Evolutionary conservation across 2,113 vertebrate genomes (phyloP), one percentile per base, ranked within the genome.

Genomic region (Zapornia atra): DNA sequence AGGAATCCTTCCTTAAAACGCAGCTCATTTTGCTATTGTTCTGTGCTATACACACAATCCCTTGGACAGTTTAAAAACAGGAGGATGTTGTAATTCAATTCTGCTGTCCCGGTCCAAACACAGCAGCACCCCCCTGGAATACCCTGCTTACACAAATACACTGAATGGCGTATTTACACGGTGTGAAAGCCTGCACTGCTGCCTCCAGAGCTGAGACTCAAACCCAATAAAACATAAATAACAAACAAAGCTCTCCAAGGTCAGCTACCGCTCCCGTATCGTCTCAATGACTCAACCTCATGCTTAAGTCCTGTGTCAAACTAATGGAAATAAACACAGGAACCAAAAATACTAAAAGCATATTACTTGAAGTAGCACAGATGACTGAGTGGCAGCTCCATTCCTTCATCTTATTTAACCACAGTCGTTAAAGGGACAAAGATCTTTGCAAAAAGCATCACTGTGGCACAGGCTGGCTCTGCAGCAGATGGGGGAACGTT

Each of bases 281-380:
- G 1, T 3, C 42, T 5, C 22, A 4, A 4, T 93, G 92, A 96
- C 80, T 96, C 88, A 28, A 5, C 36, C 88, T 69, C 90, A 86
- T 93, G 86, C 86, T 86, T 54, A 17, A 93, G 81, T 6, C 69
- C 88, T 86, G 81, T 91, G 86, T 86, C 95, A 82, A 48, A 16
- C 66, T 19, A 10, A 18, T 46, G 76, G 59, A 92, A 93, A 95
- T 54, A 94, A 87, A 78, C 44, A 88, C 26, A 54, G 1, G 1
- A 42, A 57, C 40, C 86, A 54, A 75, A 92, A 65, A 42, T 26
- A 83, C 64, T 34, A 14, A 3, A 51, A 90, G 76, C 2, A 15
- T 3, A 11, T 19, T 69, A 64, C 34, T 78, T n/a, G 18, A 11
- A 44, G 8, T 2, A 34, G 42, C 36, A 38, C 46, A 8, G 59